Percentiles rank a stretch among this genome's conserved stretches.
These are phyloP conservation scores for Lucilia cuprina DNA, from an alignment of 1,140 invertebrate species.

Conservation along the genomic window DNA sequence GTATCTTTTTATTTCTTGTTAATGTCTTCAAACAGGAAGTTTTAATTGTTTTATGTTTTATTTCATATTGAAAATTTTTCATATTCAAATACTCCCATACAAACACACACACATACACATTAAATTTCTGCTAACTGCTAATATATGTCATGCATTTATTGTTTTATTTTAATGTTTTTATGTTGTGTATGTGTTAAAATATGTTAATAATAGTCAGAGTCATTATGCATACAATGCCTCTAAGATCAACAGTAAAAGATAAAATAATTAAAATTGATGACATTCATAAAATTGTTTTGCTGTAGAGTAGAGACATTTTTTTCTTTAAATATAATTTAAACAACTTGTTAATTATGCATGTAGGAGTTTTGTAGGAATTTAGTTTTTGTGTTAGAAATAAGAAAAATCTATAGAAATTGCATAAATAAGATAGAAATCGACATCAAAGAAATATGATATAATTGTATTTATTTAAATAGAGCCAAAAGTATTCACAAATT, in stretches of 20 bases:
- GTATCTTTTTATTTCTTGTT: not conserved
- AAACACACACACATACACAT: not conserved
- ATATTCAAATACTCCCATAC: not conserved
- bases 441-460: too few species aligned
- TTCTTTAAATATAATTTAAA: not conserved
- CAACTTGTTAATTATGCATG: not conserved
- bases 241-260: not conserved
- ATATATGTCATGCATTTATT: conserved; percentile 15
- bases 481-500: too few species aligned
- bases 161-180: not conserved
- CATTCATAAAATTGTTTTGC: not conserved
- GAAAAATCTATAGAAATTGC: too few species aligned
- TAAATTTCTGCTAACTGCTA: not conserved
- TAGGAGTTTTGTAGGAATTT: not conserved
- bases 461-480: too few species aligned
- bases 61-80: not conserved
- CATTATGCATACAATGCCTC: conserved; percentile 8
- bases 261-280: conserved; percentile 17
- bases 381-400: too few species aligned
- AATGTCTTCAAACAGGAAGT: not conserved
- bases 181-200: not conserved
- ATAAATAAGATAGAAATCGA: too few species aligned
- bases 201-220: not conserved
- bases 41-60: conserved; percentile 4
- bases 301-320: not conserved